These are phyloP conservation scores for Alcis repandata DNA, from an alignment of 2,888 invertebrate species.

Conservation along the genomic window DNA sequence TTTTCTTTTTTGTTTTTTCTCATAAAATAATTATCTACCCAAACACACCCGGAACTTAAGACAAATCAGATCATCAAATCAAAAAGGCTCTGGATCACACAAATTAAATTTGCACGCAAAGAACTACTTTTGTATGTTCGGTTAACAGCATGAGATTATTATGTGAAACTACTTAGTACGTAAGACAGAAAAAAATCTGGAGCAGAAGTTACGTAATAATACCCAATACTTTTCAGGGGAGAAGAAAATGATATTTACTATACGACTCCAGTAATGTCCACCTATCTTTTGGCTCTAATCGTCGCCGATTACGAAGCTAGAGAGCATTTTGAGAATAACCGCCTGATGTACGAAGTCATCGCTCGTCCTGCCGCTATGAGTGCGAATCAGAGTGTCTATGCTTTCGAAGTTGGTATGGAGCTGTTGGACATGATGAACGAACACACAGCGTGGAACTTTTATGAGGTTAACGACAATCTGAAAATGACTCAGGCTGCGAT, in stretches of 20 bases:
- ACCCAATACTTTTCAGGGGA: slow-evolving; percentile 53
- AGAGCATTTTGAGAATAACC: slow-evolving; percentile 29
- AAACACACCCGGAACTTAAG: no score
- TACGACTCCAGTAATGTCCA: slow-evolving; percentile 86
- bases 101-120: no score
- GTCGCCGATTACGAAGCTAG: slow-evolving; percentile 86
- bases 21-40: no score
- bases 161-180: no score
- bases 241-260: slow-evolving; percentile 67
- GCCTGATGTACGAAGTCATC: slow-evolving; percentile 72
- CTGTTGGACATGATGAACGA: slow-evolving; percentile 82
- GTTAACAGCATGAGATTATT: no score
- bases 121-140: no score
- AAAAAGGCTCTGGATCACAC: no score
- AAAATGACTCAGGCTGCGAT: slow-evolving; percentile 91
- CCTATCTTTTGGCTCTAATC: slow-evolving; percentile 90
- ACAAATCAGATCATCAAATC: no score
- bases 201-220: no score
- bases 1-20: no score
- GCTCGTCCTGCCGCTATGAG: slow-evolving; percentile 76
- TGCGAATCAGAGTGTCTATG: slow-evolving; percentile 70
- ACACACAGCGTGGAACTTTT: slow-evolving; percentile 84
- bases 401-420: slow-evolving; percentile 72
- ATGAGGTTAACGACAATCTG: slow-evolving; percentile 75
- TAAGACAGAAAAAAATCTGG: no score